Evolutionary conservation across 1,140 invertebrate species (phyloP).

Genomic region (Cryptotermes secundus): DNA sequence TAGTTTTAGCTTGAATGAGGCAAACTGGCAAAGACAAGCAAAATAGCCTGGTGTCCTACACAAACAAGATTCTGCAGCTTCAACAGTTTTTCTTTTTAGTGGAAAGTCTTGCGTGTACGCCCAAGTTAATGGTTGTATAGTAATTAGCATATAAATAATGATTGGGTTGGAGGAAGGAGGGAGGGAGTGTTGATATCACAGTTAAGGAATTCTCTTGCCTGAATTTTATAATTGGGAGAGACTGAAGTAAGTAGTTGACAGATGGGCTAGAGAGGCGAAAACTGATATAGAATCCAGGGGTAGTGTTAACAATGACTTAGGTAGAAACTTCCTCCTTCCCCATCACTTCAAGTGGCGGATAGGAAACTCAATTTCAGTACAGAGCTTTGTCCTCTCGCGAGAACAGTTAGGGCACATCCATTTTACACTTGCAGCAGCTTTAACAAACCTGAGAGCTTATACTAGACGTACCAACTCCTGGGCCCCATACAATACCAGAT

Average conservation of each 20-base stretch:
- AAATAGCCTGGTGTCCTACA: slow-evolving; percentile 4
- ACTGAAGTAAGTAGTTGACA: background rate
- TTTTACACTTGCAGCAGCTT: background rate
- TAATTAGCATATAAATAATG: slow-evolving; percentile 15
- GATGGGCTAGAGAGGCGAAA: background rate
- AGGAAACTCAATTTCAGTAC: slow-evolving; percentile 4
- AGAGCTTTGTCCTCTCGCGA: background rate
- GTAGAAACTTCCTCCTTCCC: background rate
- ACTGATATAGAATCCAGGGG: background rate
- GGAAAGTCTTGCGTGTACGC: background rate
- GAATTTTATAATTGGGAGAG: slow-evolving; percentile 9
- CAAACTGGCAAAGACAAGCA: slow-evolving; percentile 29
- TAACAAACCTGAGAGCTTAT: background rate
- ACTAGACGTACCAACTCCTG: background rate
- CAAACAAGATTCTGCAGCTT: slow-evolving; percentile 7
- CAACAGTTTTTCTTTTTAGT: slow-evolving; percentile 1
- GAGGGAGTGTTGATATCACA: background rate
- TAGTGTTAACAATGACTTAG: background rate
- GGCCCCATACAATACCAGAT: too few species aligned
- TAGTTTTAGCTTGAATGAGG: slow-evolving; percentile 31
- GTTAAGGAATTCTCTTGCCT: slow-evolving; percentile 5
- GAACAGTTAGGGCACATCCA: background rate
- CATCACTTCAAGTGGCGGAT: slow-evolving; percentile 2
- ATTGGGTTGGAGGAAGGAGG: background rate
- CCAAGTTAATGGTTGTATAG: slow-evolving; percentile 14